These are phyloP conservation scores for Lasioglossum figueresi DNA, from an alignment of 2,888 invertebrate species.

Conservation along the genomic window DNA sequence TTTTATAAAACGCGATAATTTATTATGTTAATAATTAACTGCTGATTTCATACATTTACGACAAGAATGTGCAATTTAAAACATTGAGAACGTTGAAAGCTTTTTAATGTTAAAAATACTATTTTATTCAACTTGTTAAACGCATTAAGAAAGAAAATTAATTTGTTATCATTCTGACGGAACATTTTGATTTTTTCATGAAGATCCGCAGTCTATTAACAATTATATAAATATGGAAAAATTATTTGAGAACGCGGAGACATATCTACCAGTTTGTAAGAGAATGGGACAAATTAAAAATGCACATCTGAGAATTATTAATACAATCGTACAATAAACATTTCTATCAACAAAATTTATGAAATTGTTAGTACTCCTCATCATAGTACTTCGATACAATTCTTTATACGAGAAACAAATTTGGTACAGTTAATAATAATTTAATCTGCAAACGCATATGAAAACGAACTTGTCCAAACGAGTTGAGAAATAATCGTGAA, in stretches of 20 bases:
- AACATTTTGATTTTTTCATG: too few relatives aligned
- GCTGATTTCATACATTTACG: too few relatives aligned
- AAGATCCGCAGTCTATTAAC: too few relatives aligned
- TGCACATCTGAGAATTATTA: not conserved
- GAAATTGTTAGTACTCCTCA: not conserved
- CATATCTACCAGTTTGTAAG: not conserved
- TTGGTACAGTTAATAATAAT: not conserved
- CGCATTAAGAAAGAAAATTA: too few relatives aligned
- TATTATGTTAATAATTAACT: not conserved
- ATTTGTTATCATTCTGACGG: too few relatives aligned
- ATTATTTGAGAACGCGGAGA: not conserved
- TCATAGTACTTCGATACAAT: too few relatives aligned
- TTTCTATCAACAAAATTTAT: not conserved
- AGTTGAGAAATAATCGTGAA: not conserved
- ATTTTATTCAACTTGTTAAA: too few relatives aligned
- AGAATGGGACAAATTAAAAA: not conserved
- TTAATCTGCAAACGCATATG: not conserved
- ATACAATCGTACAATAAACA: not conserved
- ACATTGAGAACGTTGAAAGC: too few relatives aligned
- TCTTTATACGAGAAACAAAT: not conserved
- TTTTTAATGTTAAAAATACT: too few relatives aligned
- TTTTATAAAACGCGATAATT: not conserved
- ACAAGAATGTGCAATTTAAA: too few relatives aligned
- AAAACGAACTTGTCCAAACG: not conserved
- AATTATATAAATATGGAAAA: not conserved